A percentile compares a stretch with the other conserved stretches of the same genome.
phyloP scores from a whole-genome alignment of 2,888 invertebrate genomes.

The Drosophila birchii region DNA sequence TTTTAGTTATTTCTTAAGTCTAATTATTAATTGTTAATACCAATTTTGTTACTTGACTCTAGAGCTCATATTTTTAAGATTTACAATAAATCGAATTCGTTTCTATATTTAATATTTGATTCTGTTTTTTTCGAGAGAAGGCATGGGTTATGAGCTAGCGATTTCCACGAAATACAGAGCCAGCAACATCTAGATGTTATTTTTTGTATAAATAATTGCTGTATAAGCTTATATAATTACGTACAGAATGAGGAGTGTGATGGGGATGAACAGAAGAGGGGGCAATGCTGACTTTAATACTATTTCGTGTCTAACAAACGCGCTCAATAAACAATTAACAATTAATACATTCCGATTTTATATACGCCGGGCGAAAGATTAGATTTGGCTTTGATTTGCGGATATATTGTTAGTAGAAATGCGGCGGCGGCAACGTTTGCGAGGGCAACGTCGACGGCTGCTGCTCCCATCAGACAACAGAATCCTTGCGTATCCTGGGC shows the following conservation, averaged over 20 bases:
- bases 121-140: constrained; percentile 44
- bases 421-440: constrained; percentile 74
- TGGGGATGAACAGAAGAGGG: constrained; percentile 1
- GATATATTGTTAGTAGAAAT: constrained; percentile 59
- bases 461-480: constrained; percentile 83
- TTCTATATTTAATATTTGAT: constrained; percentile 40
- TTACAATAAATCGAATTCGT: constrained; percentile 37
- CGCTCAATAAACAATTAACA: constrained; percentile 67
- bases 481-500: constrained; percentile 84
- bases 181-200: constrained; percentile 50
- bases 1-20: constrained; percentile 13
- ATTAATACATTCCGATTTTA: constrained; percentile 56
- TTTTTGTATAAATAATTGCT: constrained; percentile 24
- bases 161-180: constrained; percentile 42
- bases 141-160: constrained; percentile 38
- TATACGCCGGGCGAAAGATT: constrained; percentile 45
- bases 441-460: constrained; percentile 68
- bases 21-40: constrained; percentile 31
- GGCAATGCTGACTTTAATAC: constrained; percentile 39
- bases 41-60: constrained; percentile 39
- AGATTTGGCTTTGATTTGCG: constrained; percentile 69
- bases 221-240: constrained; percentile 41
- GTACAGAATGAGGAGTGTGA: constrained; percentile 6
- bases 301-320: constrained; percentile 42
- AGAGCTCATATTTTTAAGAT: constrained; percentile 28